phyloP scores from a whole-genome alignment of 2,113 vertebrate genomes.

The Callorhinus ursinus region DNA sequence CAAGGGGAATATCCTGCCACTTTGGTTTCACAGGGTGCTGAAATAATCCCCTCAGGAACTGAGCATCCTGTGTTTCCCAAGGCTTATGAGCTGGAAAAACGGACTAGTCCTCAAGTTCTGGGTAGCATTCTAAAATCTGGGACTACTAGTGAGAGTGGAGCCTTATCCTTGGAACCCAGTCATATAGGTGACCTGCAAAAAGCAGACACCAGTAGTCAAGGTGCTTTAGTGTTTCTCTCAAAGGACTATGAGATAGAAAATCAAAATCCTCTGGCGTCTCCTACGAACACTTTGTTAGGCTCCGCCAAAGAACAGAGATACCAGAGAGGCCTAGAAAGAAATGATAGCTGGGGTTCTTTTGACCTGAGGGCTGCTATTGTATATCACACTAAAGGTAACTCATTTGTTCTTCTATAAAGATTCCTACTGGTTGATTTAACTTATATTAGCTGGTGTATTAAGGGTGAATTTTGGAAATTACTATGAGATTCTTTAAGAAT shows the following conservation, averaged over 20 bases:
- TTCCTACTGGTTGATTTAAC: background rate
- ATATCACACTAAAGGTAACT: conserved; percentile 99
- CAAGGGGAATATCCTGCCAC: conserved; percentile 90
- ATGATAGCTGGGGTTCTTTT: conserved; percentile 94
- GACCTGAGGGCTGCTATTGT: conserved; percentile 96
- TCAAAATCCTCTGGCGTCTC: conserved; percentile 90
- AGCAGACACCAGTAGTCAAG: conserved; percentile 88
- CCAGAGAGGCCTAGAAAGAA: conserved; percentile 93
- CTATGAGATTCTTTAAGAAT: background rate
- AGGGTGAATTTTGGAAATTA: background rate
- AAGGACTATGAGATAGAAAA: conserved; percentile 93
- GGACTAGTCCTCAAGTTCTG: conserved; percentile 93
- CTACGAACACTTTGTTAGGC: conserved; percentile 92
- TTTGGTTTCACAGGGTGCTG: conserved; percentile 89
- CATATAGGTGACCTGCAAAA: conserved; percentile 89
- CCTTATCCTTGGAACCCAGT: conserved; percentile 88
- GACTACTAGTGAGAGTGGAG: conserved; percentile 87
- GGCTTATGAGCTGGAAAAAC: conserved; percentile 93
- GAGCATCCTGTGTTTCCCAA: conserved; percentile 91
- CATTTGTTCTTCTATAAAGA: conserved; percentile 70
- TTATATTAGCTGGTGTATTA: conserved; percentile 45
- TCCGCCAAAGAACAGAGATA: conserved; percentile 93
- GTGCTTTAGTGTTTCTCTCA: conserved; percentile 90
- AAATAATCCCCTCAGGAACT: conserved; percentile 88
- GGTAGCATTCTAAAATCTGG: conserved; percentile 87